These are phyloP conservation scores for Pocillopora damicornis DNA, from an alignment of 64 coral and sea anemone genomes.

Conservation along the genomic window DNA sequence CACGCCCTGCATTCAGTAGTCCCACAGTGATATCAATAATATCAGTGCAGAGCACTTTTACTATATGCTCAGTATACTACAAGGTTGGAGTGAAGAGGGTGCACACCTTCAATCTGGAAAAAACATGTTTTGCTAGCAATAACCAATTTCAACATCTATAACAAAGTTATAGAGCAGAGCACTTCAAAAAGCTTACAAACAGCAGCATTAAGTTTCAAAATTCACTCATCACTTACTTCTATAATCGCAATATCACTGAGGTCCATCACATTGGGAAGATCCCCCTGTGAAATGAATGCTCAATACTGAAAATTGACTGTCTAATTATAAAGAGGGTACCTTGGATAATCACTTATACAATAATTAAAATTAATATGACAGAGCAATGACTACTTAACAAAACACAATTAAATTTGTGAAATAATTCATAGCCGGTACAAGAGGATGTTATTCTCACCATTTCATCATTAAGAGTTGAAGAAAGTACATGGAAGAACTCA, in stretches of 20 bases:
- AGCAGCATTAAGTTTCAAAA: neutral
- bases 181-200: neutral
- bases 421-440: neutral
- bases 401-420: too few species aligned
- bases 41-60: too few species aligned
- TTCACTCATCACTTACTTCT: constrained; percentile 36
- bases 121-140: too few species aligned
- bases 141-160: neutral
- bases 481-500: constrained; percentile 96
- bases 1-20: too few species aligned
- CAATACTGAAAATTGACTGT: neutral
- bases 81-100: too few species aligned
- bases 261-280: constrained; percentile 49
- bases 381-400: too few species aligned
- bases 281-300: constrained; percentile 21
- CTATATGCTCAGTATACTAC: too few species aligned
- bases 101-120: too few species aligned
- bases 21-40: too few species aligned
- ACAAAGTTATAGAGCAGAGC: neutral
- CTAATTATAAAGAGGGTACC: neutral
- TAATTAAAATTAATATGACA: too few species aligned
- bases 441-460: constrained; percentile 26
- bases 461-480: constrained; percentile 87
- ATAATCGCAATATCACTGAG: constrained; percentile 66
- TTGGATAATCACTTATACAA: neutral